A percentile compares a stretch with the other conserved stretches of the same genome.
Evolutionary conservation across 2,113 vertebrate species (phyloP).

Genomic region (Hipposideros armiger): DNA sequence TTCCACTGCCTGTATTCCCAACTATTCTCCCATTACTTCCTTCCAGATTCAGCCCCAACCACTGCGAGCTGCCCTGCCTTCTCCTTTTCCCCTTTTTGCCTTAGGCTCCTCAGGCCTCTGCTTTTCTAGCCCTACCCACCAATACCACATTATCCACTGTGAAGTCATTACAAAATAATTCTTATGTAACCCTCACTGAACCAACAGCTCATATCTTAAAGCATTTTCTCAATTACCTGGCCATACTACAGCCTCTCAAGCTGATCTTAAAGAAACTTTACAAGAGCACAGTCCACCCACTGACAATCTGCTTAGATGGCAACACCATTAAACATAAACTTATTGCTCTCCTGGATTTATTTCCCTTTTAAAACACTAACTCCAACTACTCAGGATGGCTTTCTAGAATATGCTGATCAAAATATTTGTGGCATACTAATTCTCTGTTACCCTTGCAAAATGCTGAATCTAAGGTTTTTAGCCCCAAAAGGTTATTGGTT

Average conservation of each 20-base stretch:
- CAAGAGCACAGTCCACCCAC: background rate
- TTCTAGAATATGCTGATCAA: background rate
- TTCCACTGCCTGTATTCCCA: background rate
- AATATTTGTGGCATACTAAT: background rate
- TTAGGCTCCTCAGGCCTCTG: background rate
- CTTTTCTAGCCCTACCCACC: background rate
- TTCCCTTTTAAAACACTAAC: background rate
- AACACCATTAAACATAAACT: background rate
- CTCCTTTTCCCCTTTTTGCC: background rate
- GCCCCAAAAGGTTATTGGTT: background rate
- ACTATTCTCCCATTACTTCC: background rate
- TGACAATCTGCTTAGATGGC: background rate
- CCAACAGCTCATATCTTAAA: background rate
- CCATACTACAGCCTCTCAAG: background rate
- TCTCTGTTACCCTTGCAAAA: background rate
- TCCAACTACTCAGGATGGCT: background rate
- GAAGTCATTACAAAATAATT: background rate
- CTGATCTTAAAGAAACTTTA: background rate
- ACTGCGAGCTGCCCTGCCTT: background rate
- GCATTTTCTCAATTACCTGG: background rate
- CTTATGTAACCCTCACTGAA: background rate
- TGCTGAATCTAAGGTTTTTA: background rate
- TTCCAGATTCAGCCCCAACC: background rate
- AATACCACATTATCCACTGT: background rate
- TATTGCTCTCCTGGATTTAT: background rate